These are phyloP conservation scores for Echinops telfairi DNA, from an alignment of 2,113 vertebrate species.

Conservation along the genomic window DNA sequence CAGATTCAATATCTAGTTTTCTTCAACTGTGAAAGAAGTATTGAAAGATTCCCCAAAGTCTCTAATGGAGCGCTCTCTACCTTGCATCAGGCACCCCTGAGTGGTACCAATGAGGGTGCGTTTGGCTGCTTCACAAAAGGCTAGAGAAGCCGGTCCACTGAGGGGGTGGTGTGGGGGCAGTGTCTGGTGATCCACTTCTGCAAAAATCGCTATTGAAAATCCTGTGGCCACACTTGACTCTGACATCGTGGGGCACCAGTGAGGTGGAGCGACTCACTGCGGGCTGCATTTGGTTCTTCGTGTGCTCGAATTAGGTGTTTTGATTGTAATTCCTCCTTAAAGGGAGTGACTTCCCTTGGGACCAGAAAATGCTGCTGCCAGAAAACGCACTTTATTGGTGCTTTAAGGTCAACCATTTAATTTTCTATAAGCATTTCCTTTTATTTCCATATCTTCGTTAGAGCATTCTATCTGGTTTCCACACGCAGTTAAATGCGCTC, in stretches of 20 bases:
- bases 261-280: not conserved
- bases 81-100: not conserved
- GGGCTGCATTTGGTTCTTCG: too few relatives aligned
- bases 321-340: not conserved
- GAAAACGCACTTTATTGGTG: slow-evolving; percentile 44
- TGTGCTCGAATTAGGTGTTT: not conserved
- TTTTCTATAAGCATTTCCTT: slow-evolving; percentile 62
- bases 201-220: not conserved
- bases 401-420: slow-evolving; percentile 69
- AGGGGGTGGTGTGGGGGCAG: not conserved
- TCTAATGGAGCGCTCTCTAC: not conserved
- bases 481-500: slow-evolving; percentile 70
- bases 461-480: not conserved
- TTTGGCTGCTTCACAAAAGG: not conserved
- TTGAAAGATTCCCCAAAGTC: not conserved
- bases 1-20: not conserved
- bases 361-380: not conserved
- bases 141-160: not conserved
- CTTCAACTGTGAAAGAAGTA: not conserved
- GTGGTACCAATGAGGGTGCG: not conserved
- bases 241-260: not conserved
- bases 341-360: slow-evolving; percentile 13
- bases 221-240: not conserved
- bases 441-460: slow-evolving; percentile 73
- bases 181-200: not conserved